These are phyloP conservation scores for Phodopus roborovskii DNA, from an alignment of 2,113 vertebrate genomes.

Conservation along the genomic window DNA sequence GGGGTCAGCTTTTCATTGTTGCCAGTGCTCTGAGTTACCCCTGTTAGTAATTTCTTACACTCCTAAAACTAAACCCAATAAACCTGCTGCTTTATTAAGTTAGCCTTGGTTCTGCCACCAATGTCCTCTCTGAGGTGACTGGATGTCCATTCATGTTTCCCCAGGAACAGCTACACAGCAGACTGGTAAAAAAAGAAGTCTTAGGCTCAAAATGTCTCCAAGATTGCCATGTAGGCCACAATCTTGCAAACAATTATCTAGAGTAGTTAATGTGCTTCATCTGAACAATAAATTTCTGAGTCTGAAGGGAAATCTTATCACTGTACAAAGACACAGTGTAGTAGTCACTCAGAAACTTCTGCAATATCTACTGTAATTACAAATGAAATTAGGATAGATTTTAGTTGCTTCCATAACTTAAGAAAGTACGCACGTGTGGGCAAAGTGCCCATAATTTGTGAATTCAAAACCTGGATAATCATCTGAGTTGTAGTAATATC, in stretches of 20 bases:
- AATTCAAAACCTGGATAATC: neutral
- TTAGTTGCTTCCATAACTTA: slow-evolving; percentile 11
- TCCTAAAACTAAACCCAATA: neutral
- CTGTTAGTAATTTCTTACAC: too few relatives aligned
- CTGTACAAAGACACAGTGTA: neutral
- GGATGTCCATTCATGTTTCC: neutral
- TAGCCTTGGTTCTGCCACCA: neutral
- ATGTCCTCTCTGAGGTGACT: neutral
- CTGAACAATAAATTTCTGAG: neutral
- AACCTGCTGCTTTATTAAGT: neutral
- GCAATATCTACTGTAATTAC: neutral
- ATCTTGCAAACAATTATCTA: neutral
- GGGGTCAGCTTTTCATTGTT: neutral
- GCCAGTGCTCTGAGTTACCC: too few relatives aligned
- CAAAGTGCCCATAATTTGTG: neutral
- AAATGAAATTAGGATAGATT: neutral
- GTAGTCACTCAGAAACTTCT: slow-evolving; percentile 6
- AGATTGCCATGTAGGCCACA: neutral
- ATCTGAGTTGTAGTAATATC: neutral
- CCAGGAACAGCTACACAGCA: neutral
- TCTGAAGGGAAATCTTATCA: neutral
- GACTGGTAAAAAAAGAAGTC: neutral
- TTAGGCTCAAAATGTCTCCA: neutral
- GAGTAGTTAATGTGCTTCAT: neutral
- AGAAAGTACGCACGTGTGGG: neutral